Evolutionary conservation across 2,888 invertebrate genomes (phyloP).

Genomic region (Lepeophtheirus nordmannii): DNA sequence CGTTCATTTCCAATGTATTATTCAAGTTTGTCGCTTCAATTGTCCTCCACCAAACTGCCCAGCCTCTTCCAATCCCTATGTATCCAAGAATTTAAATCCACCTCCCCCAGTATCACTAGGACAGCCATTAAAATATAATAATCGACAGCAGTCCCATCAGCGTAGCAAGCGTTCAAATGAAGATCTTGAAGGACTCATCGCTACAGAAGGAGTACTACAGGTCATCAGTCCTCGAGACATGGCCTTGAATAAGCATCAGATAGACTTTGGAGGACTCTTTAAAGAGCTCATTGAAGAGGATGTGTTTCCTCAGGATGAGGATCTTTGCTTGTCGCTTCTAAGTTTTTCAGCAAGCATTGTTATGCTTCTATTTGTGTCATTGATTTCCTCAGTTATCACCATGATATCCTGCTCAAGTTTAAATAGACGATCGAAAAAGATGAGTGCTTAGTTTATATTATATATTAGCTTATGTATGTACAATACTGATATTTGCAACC

Average conservation of each 20-base stretch:
- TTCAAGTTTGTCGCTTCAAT: conserved; percentile 82
- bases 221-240: neutral
- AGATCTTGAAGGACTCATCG: neutral
- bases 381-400: neutral
- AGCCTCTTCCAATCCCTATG: conserved; percentile 30
- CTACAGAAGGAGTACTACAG: neutral
- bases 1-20: conserved; percentile 90
- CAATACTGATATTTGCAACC: too few species aligned
- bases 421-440: neutral
- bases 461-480: too few species aligned
- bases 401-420: neutral
- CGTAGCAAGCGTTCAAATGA: neutral
- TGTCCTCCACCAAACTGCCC: conserved; percentile 82
- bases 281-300: neutral
- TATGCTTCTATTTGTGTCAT: neutral
- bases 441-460: neutral
- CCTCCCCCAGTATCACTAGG: too few species aligned
- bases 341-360: neutral
- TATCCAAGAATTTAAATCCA: too few species aligned
- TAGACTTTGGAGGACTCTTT: neutral
- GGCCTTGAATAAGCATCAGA: neutral
- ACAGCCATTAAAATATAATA: too few species aligned
- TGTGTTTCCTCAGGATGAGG: neutral
- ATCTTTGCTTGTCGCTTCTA: neutral
- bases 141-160: neutral